Evolutionary conservation across 2,113 vertebrate species (phyloP).

Genomic region (Rhinolophus ferrumequinum): DNA sequence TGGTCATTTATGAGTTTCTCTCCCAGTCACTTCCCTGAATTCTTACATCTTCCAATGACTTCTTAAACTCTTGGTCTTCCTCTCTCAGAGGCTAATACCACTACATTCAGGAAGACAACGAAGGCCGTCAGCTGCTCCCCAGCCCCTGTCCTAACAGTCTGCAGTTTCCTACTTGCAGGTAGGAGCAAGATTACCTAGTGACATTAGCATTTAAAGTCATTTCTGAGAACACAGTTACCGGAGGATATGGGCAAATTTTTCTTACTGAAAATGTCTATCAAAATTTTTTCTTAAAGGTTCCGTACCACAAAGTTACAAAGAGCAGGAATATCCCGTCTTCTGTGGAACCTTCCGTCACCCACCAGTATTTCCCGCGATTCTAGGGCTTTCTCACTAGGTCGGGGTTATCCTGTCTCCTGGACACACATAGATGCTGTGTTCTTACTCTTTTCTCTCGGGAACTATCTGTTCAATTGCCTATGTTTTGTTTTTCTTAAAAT

Average conservation of each 20-base stretch:
- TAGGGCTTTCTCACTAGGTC: background rate
- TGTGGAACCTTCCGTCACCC: background rate
- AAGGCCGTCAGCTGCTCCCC: background rate
- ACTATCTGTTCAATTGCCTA: background rate
- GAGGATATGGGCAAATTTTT: background rate
- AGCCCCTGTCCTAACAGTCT: background rate
- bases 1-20: background rate
- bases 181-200: background rate
- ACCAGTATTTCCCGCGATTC: background rate
- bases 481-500: background rate
- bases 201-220: background rate
- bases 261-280: background rate
- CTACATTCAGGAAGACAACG: background rate
- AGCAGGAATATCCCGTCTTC: background rate
- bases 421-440: background rate
- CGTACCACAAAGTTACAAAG: background rate
- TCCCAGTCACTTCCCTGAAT: background rate
- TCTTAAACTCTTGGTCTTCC: background rate
- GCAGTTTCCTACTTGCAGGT: background rate
- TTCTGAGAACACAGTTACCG: background rate
- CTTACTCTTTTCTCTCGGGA: background rate
- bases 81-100: background rate
- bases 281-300: background rate
- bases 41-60: background rate
- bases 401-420: background rate